A percentile compares a stretch with the other conserved stretches of the same genome.
phyloP scores from a whole-genome alignment of 2,888 invertebrate genomes.

The Drosophila anomalata region DNA sequence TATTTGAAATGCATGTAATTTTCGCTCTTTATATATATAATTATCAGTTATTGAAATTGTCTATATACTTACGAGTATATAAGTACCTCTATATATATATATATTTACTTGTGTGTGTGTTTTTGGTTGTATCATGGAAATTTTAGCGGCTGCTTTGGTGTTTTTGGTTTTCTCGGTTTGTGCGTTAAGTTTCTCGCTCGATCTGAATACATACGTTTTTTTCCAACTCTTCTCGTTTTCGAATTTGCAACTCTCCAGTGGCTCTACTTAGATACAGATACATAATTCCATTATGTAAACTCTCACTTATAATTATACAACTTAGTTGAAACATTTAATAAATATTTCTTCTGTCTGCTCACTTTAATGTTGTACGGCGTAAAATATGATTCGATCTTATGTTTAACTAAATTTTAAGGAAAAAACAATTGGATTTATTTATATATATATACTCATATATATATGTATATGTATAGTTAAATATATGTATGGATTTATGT shows the following conservation, averaged over 20 bases:
- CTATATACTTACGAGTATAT: slow-evolving; percentile 49
- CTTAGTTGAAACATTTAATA: slow-evolving; percentile 79
- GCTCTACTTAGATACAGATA: slow-evolving; percentile 56
- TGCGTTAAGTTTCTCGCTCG: slow-evolving; percentile 39
- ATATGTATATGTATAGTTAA: slow-evolving; percentile 22
- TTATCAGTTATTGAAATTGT: slow-evolving; percentile 50
- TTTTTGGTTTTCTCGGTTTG: slow-evolving; percentile 45
- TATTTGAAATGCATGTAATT: slow-evolving; percentile 75
- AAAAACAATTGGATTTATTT: slow-evolving; percentile 65
- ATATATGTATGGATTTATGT: slow-evolving; percentile 13
- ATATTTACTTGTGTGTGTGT: slow-evolving; percentile 30
- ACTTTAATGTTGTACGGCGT: slow-evolving; percentile 54
- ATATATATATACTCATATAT: slow-evolving; percentile 26
- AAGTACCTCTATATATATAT: slow-evolving; percentile 49
- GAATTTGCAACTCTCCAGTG: slow-evolving; percentile 25
- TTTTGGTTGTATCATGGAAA: slow-evolving; percentile 31
- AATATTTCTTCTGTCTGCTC: slow-evolving; percentile 40
- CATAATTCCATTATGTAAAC: slow-evolving; percentile 75
- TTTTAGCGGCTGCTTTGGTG: slow-evolving; percentile 30
- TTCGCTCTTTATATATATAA: slow-evolving; percentile 57
- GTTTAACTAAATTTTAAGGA: slow-evolving; percentile 65
- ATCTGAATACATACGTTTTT: slow-evolving; percentile 20
- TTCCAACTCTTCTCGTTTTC: not conserved
- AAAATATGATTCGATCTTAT: slow-evolving; percentile 71
- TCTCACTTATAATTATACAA: slow-evolving; percentile 77